Base-by-base conservation (phyloP, 1,140 invertebrate genomes). In the Halesus radiatus region DNA sequence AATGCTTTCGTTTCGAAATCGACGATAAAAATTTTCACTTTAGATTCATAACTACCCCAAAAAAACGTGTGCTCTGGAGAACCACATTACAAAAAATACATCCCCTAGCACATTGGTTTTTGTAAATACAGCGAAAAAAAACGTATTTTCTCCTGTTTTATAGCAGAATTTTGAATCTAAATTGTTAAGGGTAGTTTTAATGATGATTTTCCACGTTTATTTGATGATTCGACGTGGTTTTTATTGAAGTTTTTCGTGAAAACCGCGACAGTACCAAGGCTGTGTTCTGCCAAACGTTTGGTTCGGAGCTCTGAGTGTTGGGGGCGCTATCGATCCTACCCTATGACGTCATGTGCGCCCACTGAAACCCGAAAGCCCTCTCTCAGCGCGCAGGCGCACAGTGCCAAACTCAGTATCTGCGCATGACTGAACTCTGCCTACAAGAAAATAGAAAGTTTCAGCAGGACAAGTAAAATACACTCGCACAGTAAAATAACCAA, bases 301-400 rank as follows among this genome's bases (percentile, higher is more conserved):
- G 79, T 76, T 75, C 81, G 77, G 81, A 76, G 81, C 83, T 84
- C 72, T 82, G 73, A 64, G 84, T 84, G 81, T 84, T 74, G 79
- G 82, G 82, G 83, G 80, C 83, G 56, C 79, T 84, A 85, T 85
- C 85, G 84, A 85, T 84, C 29, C 81, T 81, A 81, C 53, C 37
- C 68, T 50, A 76, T 88, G 87, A 88, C 88, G 88, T 89, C 87
- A 88, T 86, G 86, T 86, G 85, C 82, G 79, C 77, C 76, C 73
- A 66, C 37, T 68, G 62, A 78, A 66, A 52, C 22, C 22, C 50
- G n/a, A 37, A 5, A 70, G 53, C 54, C 37, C 18, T 52, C 53
- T 58, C 54, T 56, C 74, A 70, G 56, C 58, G 86, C 87, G 87
- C 87, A 86, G 85, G 87, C 79, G 70, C 50, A n/a, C 10, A 6